phyloP scores from a whole-genome alignment of 1,140 invertebrate genomes.

The Hycleus cichorii region DNA sequence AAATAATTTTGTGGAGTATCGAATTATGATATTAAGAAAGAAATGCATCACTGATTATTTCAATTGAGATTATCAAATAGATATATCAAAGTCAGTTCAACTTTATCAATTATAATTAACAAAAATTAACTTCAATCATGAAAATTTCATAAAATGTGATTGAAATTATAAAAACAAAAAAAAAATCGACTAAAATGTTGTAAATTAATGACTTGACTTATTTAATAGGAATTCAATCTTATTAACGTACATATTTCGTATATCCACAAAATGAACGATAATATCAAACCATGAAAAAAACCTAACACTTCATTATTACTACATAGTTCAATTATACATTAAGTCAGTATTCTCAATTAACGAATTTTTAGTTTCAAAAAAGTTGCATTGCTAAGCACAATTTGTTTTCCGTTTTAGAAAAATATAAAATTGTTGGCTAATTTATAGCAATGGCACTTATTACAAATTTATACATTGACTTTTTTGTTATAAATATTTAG shows the following conservation, averaged over 20 bases:
- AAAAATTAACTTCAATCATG: constrained; percentile 5
- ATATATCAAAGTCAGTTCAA: background rate
- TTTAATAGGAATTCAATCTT: background rate
- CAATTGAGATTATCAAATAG: no score
- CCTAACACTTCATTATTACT: constrained; percentile 8
- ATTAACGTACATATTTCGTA: background rate
- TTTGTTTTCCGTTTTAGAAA: constrained; percentile 22
- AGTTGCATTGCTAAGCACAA: constrained; percentile 14
- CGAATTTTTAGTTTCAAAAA: constrained; percentile 5
- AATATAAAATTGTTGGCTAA: constrained; percentile 32
- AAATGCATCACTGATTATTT: no score
- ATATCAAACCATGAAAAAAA: constrained; percentile 5
- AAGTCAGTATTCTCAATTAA: constrained; percentile 16
- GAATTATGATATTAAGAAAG: no score
- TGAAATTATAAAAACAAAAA: no score
- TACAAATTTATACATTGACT: constrained; percentile 15
- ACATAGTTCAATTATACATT: constrained; percentile 3
- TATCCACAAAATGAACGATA: constrained; percentile 5
- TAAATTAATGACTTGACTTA: constrained; percentile 2
- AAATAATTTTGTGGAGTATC: no score
- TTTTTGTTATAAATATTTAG: constrained; percentile 11
- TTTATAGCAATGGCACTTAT: constrained; percentile 33
- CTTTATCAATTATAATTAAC: constrained; percentile 2
- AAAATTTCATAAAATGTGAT: background rate
- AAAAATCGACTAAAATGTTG: background rate